Evolutionary conservation across 2,113 vertebrate genomes (phyloP), one percentile per base, ranked within the genome.

Genomic region (Salvelinus namaycush): DNA sequence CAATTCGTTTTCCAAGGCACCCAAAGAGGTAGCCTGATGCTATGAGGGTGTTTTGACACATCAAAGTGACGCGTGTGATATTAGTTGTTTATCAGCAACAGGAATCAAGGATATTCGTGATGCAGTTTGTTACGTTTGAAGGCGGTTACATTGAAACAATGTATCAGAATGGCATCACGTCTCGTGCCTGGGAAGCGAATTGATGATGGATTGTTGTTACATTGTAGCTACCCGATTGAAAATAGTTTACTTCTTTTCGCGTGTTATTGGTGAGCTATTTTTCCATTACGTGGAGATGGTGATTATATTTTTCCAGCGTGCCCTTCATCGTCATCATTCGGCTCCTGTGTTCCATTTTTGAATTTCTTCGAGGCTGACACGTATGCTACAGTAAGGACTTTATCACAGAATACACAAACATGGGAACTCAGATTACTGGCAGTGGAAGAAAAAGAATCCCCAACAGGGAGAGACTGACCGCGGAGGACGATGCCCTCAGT

Each of bases 401-500:
- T 1, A 22, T 31, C 24, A 22, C 20, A 59, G 49, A 72, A 49
- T n/a, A 27, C 5, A 68, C 54, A 60, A 80, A 88, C 44, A 97
- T 97, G 96, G 93, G 93, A 67, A 94, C 94, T 31, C 96, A 94
- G 82, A 95, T 94, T 2, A 82, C 94, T 1, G 95, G 95, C 1
- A 82, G 94, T 1, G 95, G 95, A 64, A 84, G 96, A 81, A 95
- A 91, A 89, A 93, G 96, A 89, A 91, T 94, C 79, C 94, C 94
- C 66, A 95, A 94, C 85, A 89, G 91, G 84, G 95, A 97, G 73
- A 94, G 92, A 81, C 84, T 95, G 83, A 92, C 93, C 1, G 95
- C 94, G 7, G 95, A 97, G 89, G 96, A 96, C 84, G 95, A 96
- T 83, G 94, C 95, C 6, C 93, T 96, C 3, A 94, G 88, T 81